A percentile compares a stretch with the other conserved stretches of the same genome.
Evolutionary conservation across 1,140 invertebrate species (phyloP).

Genomic region (Papilio polyxenes): DNA sequence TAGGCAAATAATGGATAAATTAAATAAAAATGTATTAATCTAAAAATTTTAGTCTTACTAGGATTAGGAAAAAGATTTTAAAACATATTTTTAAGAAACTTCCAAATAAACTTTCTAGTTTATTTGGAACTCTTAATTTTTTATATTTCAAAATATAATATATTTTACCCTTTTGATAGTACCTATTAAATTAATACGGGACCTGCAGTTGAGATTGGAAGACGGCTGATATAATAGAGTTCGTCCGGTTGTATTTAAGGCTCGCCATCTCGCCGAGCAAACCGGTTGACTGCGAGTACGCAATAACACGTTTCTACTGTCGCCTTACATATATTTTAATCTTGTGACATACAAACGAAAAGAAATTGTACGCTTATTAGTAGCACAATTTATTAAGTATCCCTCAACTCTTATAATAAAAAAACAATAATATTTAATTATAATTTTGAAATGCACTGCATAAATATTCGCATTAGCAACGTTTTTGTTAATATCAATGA

Average conservation of each 20-base stretch:
- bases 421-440: not conserved
- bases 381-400: not conserved
- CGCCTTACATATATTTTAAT: slow-evolving; percentile 13
- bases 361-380: not conserved
- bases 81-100: too few relatives aligned
- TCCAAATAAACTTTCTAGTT: too few relatives aligned
- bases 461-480: slow-evolving; percentile 10
- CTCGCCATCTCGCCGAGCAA: slow-evolving; percentile 43
- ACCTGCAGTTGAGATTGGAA: slow-evolving; percentile 54
- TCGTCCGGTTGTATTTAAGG: slow-evolving; percentile 53
- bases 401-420: not conserved
- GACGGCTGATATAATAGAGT: slow-evolving; percentile 55
- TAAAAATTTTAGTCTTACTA: too few relatives aligned
- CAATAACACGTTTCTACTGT: slow-evolving; percentile 41
- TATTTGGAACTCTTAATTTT: too few relatives aligned
- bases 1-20: too few relatives aligned
- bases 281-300: slow-evolving; percentile 50
- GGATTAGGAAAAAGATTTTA: too few relatives aligned
- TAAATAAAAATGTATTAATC: too few relatives aligned
- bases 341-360: slow-evolving; percentile 1
- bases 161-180: too few relatives aligned
- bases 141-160: too few relatives aligned
- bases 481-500: not conserved
- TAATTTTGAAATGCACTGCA: not conserved
- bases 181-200: slow-evolving; percentile 27